Base-by-base conservation (phyloP, 2,888 invertebrate genomes). In the Noctua fimbriata region DNA sequence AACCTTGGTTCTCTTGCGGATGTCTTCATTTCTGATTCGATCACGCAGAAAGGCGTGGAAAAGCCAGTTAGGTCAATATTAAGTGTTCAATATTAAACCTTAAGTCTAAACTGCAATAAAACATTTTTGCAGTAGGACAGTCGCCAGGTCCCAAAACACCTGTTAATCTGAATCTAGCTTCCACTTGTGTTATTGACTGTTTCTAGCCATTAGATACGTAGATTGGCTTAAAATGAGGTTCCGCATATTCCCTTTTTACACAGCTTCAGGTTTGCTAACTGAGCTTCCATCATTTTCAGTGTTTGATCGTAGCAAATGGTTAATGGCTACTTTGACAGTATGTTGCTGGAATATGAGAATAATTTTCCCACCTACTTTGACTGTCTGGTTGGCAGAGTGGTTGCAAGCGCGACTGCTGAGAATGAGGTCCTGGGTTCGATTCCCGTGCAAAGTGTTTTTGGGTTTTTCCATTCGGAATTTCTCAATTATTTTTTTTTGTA, bases 201-300 rank as follows among this genome's bases (percentile, higher is more conserved):
- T 63, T 44, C 67, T 52, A 80, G 67, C 69, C 24, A 41, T 80
- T 80, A 74, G 36, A 63, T 32, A 18, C 52, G 47, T 21, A 55
- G 75, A 81, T 81, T 70, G 76, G 49, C 65, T 81, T 66, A 66
- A 44, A 70, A 66, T 70, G 69, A 69, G 72, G 32, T 77, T 73
- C 16, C 18, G 69, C 32, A 16, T 12, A n/a, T 81, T 81, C 41
- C 41, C 58, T 75, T 81, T 81, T 70, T 75, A 44, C 36, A n/a
- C n/a, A 66, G 76, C 14, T 60, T 36, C 44, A 52, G 55, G 16
- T 41, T 41, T 32, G n/a, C 41, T n/a, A 70, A 81, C 41, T 65
- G n/a, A 58, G 69, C 49, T 28, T 44, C 36, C 49, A 49, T 60
- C 32, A 28, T 70, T 49, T 81, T 76, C 70, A 28, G 44, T 60